phyloP scores from a whole-genome alignment of 2,888 invertebrate species.

The Callosobruchus maculatus region DNA sequence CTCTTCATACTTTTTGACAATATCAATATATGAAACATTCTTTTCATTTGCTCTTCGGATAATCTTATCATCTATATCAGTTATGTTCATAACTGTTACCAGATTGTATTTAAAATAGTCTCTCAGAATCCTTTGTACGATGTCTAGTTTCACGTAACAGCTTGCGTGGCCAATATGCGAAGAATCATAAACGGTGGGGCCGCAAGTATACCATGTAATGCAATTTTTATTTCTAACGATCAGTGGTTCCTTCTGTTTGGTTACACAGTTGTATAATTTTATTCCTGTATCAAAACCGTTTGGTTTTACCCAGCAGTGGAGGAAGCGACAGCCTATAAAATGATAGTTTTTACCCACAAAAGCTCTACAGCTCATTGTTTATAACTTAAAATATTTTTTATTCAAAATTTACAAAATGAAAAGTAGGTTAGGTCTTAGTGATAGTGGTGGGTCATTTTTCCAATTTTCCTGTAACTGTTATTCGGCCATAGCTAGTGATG shows the following conservation, averaged over 20 bases:
- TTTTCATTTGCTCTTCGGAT: conserved; percentile 63
- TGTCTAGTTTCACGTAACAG: conserved; percentile 84
- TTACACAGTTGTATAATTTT: conserved; percentile 68
- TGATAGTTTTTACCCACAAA: background rate
- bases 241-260: conserved; percentile 67
- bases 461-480: no score
- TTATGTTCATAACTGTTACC: conserved; percentile 83
- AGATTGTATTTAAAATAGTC: conserved; percentile 74
- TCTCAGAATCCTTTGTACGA: conserved; percentile 76
- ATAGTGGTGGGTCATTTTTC: no score
- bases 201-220: conserved; percentile 88
- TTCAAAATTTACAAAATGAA: no score
- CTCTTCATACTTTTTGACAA: conserved; percentile 65
- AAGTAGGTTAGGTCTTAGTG: no score
- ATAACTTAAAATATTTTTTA: no score
- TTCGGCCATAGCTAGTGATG: no score
- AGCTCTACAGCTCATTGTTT: no score
- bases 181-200: conserved; percentile 91
- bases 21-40: conserved; percentile 54
- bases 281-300: conserved; percentile 59
- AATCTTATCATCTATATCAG: conserved; percentile 94
- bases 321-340: background rate
- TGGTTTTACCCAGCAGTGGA: conserved; percentile 49
- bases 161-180: conserved; percentile 91
- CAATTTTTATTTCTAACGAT: conserved; percentile 64